Evolutionary conservation across 2,113 vertebrate genomes (phyloP).

Genomic region (Phalacrocorax carbo): DNA sequence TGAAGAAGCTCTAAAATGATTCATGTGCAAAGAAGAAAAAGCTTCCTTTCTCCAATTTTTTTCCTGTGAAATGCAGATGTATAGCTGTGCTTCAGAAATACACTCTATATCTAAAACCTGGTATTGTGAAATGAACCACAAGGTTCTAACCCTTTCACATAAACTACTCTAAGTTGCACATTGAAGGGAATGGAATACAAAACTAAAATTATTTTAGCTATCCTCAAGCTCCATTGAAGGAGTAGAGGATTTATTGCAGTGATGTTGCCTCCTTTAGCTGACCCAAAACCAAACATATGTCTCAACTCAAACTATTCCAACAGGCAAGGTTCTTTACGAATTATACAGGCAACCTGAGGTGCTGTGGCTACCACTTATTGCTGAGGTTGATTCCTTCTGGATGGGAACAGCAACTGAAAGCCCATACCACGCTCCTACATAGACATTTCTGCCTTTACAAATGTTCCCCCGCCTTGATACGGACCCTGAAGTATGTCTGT

Average conservation of each 20-base stretch:
- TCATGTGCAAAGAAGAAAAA: slow-evolving; percentile 2
- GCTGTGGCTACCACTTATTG: background rate
- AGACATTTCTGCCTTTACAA: background rate
- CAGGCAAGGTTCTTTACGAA: background rate
- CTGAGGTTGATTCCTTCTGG: background rate
- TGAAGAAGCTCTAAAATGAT: background rate
- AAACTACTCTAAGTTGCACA: background rate
- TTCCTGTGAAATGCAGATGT: slow-evolving; percentile 21
- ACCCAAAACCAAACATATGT: background rate
- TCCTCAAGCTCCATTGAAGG: background rate
- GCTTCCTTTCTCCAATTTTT: background rate
- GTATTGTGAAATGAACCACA: slow-evolving; percentile 4
- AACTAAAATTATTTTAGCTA: background rate
- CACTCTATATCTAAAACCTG: background rate
- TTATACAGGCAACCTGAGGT: background rate
- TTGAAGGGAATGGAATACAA: background rate
- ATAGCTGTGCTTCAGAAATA: slow-evolving; percentile 25
- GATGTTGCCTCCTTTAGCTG: background rate
- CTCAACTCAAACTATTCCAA: background rate
- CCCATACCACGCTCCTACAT: fast-evolving
- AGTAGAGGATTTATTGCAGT: background rate
- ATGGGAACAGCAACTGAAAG: background rate
- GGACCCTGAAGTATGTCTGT: background rate
- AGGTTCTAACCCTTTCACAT: background rate
- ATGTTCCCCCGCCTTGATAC: background rate